Conservation (phyloP, 2,888 invertebrate genomes). For the Deilephila elpenor region DNA sequence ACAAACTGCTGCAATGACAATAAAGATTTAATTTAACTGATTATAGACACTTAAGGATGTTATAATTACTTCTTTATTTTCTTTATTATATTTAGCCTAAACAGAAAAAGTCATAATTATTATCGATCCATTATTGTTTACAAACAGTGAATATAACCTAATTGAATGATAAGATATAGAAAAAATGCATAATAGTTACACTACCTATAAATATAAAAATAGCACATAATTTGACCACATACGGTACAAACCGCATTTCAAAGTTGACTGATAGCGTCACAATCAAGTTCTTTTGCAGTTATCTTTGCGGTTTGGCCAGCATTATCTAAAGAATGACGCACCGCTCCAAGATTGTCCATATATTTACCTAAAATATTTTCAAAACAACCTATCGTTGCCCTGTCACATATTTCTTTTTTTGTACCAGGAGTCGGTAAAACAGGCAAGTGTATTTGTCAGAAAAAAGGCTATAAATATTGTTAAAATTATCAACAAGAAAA, state of each 20-base stretch:
- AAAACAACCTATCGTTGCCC: not conserved
- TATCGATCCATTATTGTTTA: too few species aligned
- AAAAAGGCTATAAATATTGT: not conserved
- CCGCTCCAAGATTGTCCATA: not conserved
- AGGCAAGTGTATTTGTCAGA: too few species aligned
- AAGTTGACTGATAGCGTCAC: conserved; percentile 26
- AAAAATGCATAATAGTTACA: not conserved
- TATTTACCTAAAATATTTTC: not conserved
- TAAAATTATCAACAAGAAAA: not conserved
- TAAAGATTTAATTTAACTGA: too few species aligned
- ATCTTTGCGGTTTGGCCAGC: conserved; percentile 20
- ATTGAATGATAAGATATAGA: not conserved
- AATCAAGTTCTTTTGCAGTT: conserved; percentile 26
- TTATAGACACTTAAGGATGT: too few species aligned
- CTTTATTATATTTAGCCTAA: too few species aligned
- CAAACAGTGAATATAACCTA: not conserved
- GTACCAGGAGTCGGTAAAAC: too few species aligned
- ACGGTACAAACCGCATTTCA: conserved; percentile 25
- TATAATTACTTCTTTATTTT: too few species aligned
- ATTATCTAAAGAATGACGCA: conserved; percentile 15
- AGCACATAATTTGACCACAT: conserved; percentile 10
- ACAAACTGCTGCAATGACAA: too few species aligned
- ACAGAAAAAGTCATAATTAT: too few species aligned
- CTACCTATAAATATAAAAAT: not conserved
- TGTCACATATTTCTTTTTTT: too few species aligned